Conservation (phyloP, 2,888 invertebrate species). For the Tinea pellionella region DNA sequence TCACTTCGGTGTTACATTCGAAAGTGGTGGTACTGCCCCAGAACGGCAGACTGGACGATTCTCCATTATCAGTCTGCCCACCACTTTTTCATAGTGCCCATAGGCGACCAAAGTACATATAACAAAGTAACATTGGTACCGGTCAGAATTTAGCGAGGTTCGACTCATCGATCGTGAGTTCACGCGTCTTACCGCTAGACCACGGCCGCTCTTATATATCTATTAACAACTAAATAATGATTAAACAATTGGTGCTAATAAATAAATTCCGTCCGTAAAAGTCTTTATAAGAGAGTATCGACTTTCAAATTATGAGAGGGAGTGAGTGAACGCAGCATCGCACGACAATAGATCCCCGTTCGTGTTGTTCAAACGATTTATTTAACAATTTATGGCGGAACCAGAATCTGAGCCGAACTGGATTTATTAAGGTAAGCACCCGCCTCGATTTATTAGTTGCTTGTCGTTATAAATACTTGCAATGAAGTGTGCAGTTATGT, state of each 20-base stretch:
- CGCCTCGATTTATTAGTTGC: slow-evolving; percentile 45
- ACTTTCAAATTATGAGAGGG: slow-evolving; percentile 25
- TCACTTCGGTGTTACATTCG: too few species aligned
- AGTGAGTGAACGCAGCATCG: slow-evolving; percentile 28
- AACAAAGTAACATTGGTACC: too few species aligned
- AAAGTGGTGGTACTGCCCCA: too few species aligned
- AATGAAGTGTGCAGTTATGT: background rate
- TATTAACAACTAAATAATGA: background rate
- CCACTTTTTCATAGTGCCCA: too few species aligned
- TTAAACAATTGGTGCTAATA: background rate
- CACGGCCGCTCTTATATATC: background rate
- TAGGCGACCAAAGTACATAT: too few species aligned
- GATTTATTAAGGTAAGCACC: slow-evolving; percentile 58
- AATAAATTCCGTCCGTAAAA: background rate
- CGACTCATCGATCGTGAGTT: too few species aligned
- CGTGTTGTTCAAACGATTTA: slow-evolving; percentile 48
- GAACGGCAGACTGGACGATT: too few species aligned
- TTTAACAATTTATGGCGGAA: slow-evolving; percentile 56
- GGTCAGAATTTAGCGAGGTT: too few species aligned
- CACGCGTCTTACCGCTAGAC: too few species aligned
- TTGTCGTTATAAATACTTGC: slow-evolving; percentile 9
- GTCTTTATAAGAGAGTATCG: slow-evolving; percentile 10
- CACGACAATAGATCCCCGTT: slow-evolving; percentile 30
- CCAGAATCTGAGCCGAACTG: slow-evolving; percentile 51
- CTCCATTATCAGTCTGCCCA: too few species aligned